Percentiles rank a stretch among this genome's conserved stretches.
Conservation (phyloP, 2,797 vertebrate species). For the Crocodylus rhombifer region DNA sequence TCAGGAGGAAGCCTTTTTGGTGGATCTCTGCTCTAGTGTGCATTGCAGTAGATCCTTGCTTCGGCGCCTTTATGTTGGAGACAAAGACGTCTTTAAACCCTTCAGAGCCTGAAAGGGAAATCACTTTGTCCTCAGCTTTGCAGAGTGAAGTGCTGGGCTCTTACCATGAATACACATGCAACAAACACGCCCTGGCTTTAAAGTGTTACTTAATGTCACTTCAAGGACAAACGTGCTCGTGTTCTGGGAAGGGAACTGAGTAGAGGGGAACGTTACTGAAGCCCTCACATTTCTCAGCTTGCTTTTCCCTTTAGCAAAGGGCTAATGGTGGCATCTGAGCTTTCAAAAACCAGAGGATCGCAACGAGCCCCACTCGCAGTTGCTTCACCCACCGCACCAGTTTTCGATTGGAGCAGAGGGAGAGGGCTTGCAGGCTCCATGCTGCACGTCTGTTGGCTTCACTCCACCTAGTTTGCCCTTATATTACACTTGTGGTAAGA, state of each 20-base stretch:
- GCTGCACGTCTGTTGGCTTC: background rate
- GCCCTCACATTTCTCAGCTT: background rate
- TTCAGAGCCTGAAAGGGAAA: background rate
- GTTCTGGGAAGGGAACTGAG: background rate
- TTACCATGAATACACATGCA: background rate
- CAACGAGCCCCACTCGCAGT: background rate
- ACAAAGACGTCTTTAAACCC: background rate
- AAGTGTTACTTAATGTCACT: background rate
- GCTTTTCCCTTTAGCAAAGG: background rate
- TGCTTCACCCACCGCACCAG: background rate
- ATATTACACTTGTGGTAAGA: too few species aligned
- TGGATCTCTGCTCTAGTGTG: background rate
- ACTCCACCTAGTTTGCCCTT: background rate
- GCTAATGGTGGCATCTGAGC: background rate
- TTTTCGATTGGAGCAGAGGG: background rate
- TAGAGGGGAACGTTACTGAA: background rate
- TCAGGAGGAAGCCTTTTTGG: background rate
- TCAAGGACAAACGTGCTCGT: background rate
- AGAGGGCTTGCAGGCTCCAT: too few species aligned
- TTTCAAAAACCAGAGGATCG: background rate
- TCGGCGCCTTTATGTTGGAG: background rate
- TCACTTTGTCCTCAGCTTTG: background rate
- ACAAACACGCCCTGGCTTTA: background rate
- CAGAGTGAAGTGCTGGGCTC: background rate
- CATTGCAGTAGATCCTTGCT: fast-evolving